Conservation (phyloP, 2,797 vertebrate species). For the Sebastes steindachneri region DNA sequence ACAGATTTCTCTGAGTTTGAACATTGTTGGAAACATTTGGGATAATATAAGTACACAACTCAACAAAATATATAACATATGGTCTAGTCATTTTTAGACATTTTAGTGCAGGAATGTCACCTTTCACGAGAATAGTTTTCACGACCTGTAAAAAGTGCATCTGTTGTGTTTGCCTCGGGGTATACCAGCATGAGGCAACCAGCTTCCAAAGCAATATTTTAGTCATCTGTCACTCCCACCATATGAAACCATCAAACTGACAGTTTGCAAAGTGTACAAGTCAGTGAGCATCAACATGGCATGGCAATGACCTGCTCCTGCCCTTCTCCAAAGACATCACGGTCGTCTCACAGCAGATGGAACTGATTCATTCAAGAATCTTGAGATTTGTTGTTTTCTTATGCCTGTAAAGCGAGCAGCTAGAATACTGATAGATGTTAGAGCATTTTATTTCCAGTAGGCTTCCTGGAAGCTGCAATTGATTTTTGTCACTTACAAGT, state of each 20-base stretch:
- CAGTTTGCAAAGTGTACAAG: slow-evolving; percentile 8
- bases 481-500: not conserved
- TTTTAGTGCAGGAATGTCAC: not conserved
- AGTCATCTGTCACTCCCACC: slow-evolving; percentile 21
- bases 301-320: slow-evolving; percentile 4
- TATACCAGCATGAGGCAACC: not conserved
- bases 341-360: not conserved
- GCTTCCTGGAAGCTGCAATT: not conserved
- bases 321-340: not conserved
- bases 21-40: not conserved
- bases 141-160: not conserved
- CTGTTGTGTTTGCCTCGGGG: not conserved
- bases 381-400: not conserved
- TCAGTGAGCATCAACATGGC: slow-evolving; percentile 4
- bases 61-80: not conserved
- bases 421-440: not conserved
- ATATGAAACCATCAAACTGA: slow-evolving; percentile 28
- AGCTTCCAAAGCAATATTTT: slow-evolving; percentile 9
- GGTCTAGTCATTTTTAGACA: not conserved
- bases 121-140: not conserved
- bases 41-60: too few relatives aligned
- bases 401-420: not conserved
- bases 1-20: not conserved
- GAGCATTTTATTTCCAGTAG: not conserved
- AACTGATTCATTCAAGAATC: not conserved